These are phyloP conservation scores for Hyposoter didymator DNA, from an alignment of 2,888 invertebrate genomes.

Conservation along the genomic window DNA sequence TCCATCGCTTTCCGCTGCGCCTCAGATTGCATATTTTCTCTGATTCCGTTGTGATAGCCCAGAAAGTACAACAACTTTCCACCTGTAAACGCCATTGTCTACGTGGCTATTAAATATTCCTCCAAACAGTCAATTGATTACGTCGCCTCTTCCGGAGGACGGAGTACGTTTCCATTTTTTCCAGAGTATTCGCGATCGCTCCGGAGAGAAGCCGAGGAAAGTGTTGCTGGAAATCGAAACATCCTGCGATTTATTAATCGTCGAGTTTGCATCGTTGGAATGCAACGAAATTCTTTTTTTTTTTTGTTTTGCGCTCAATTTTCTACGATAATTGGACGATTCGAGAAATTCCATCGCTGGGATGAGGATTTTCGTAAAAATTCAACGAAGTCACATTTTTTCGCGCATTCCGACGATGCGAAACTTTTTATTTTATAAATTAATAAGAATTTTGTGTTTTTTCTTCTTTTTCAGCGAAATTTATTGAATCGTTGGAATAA, in stretches of 20 bases:
- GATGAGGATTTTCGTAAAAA: no score
- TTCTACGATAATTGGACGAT: no score
- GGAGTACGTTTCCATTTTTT: constrained; percentile 26
- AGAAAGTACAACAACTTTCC: constrained; percentile 48
- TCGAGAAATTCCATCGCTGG: no score
- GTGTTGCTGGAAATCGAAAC: constrained; percentile 27
- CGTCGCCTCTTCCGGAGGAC: constrained; percentile 2
- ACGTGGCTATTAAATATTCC: not conserved
- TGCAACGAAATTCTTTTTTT: not conserved
- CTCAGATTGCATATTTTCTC: constrained; percentile 68
- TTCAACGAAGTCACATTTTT: not conserved
- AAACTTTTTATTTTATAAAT: not conserved
- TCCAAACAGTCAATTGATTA: constrained; percentile 17
- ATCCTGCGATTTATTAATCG: not conserved
- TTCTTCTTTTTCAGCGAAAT: not conserved
- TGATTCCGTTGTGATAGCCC: constrained; percentile 67
- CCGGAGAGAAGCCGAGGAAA: not conserved
- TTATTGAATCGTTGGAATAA: not conserved
- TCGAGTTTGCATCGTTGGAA: not conserved
- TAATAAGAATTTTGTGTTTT: no score
- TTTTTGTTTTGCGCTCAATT: no score
- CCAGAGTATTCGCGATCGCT: not conserved
- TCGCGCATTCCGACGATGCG: no score
- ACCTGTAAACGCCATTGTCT: constrained; percentile 39
- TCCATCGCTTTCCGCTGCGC: constrained; percentile 62